phyloP scores from a whole-genome alignment of 2,113 vertebrate species.

The Triplophysa dalaica region DNA sequence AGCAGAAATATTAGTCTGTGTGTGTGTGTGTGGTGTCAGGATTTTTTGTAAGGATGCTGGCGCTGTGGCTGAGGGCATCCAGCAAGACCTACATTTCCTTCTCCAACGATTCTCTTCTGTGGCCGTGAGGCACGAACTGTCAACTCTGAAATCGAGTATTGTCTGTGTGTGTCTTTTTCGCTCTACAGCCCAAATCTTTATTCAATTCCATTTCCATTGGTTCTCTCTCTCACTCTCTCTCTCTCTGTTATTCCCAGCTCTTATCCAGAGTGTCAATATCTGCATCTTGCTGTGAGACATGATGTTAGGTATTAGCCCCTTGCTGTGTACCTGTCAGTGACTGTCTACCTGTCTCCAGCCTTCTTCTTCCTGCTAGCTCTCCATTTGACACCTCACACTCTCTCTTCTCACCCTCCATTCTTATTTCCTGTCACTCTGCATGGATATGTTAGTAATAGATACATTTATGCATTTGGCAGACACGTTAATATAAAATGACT shows the following conservation, averaged over 20 bases:
- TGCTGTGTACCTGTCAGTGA: conserved; percentile 44
- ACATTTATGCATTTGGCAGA: no score
- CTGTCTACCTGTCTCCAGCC: conserved; percentile 17
- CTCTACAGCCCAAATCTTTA: background rate
- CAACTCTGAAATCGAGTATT: conserved; percentile 30
- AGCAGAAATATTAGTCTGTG: background rate
- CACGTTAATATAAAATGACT: no score
- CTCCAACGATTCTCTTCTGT: conserved; percentile 16
- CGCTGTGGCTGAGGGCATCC: background rate
- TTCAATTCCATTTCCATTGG: background rate
- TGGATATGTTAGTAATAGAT: background rate
- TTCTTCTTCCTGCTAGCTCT: conserved; percentile 4
- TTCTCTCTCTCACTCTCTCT: conserved; percentile 2
- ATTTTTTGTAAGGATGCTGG: background rate
- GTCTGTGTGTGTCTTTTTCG: background rate
- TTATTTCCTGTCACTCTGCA: background rate
- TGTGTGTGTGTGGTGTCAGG: background rate
- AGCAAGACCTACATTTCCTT: conserved; percentile 11
- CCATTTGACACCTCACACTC: conserved; percentile 17
- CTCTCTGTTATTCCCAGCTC: background rate
- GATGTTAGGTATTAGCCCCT: conserved; percentile 48
- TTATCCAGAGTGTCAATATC: conserved; percentile 28
- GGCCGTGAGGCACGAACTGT: conserved; percentile 26
- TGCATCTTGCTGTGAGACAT: conserved; percentile 43
- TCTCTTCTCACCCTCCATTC: conserved; percentile 23